A percentile compares a stretch with the other conserved stretches of the same genome.
phyloP scores from a whole-genome alignment of 2,888 invertebrate genomes.

The Tipula lateralis region DNA sequence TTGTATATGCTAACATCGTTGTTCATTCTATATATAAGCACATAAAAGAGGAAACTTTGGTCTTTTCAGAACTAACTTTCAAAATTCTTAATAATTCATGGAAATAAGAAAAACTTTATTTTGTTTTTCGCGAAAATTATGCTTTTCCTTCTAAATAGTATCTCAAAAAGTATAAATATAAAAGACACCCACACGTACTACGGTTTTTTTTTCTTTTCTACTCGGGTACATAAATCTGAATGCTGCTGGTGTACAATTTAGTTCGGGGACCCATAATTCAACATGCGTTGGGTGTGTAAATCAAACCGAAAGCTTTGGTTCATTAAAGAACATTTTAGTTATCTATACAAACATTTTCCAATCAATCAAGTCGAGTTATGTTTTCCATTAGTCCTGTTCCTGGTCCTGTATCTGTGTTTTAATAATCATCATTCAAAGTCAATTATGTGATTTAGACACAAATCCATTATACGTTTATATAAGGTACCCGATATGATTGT shows the following conservation, averaged over 20 bases:
- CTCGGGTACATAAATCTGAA: not conserved
- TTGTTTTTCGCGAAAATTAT: not conserved
- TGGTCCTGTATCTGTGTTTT: not conserved
- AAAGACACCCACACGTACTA: not conserved
- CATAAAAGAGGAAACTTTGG: not conserved
- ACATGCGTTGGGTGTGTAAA: not conserved
- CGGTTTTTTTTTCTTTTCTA: not conserved
- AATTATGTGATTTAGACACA: not conserved
- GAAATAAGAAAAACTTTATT: not conserved
- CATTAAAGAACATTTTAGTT: not conserved
- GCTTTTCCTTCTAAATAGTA: not conserved
- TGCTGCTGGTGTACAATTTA: not conserved
- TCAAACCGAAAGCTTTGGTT: not conserved
- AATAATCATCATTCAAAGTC: not conserved
- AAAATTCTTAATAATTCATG: not conserved
- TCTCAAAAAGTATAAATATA: not conserved
- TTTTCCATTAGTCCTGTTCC: not conserved
- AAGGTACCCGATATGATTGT: too few relatives aligned
- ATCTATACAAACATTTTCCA: not conserved
- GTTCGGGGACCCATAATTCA: not conserved
- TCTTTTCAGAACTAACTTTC: not conserved
- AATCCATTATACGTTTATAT: not conserved
- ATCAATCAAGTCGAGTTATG: not conserved
- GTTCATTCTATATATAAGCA: not conserved
- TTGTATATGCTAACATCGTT: not conserved